Percentiles rank a stretch among this genome's conserved stretches.
Evolutionary conservation across 2,113 vertebrate genomes (phyloP).

Genomic region (Rhipidura dahli): DNA sequence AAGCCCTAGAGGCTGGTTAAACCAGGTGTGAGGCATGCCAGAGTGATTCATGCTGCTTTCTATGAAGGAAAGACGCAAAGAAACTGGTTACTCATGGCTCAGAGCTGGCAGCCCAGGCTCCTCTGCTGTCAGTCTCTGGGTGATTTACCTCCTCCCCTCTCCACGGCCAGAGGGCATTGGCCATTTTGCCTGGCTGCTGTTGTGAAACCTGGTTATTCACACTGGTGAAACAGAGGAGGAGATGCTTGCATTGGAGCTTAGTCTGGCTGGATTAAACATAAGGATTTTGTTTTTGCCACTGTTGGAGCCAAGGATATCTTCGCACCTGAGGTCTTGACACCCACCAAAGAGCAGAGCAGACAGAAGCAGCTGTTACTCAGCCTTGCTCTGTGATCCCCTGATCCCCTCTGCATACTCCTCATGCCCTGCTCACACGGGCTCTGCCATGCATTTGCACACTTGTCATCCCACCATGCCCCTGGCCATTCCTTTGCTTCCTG

Average conservation of each 20-base stretch:
- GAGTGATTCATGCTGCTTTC: slow-evolving; percentile 61
- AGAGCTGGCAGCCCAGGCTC: not conserved
- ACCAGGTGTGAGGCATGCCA: not conserved
- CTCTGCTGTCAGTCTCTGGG: not conserved
- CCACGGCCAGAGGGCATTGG: not conserved
- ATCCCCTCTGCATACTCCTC: not conserved
- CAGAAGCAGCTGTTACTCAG: not conserved
- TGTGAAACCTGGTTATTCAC: slow-evolving; percentile 18
- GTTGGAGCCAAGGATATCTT: not conserved
- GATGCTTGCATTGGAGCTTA: not conserved
- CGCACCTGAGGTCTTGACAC: not conserved
- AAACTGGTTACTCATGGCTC: slow-evolving; percentile 32
- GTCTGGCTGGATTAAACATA: not conserved
- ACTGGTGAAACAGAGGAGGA: slow-evolving; percentile 11
- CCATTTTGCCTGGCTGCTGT: not conserved
- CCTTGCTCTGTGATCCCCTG: not conserved
- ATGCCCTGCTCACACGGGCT: not conserved
- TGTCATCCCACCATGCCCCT: not conserved
- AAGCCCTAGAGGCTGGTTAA: not conserved
- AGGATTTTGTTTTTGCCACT: not conserved
- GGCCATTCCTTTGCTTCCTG: not conserved
- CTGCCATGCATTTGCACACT: not conserved
- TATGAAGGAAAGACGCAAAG: slow-evolving; percentile 57
- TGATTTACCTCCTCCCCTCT: slow-evolving; percentile 22
- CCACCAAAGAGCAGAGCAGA: not conserved